Evolutionary conservation across 37 sponge, comb jelly and placozoan genomes (phyloP), one percentile per base, ranked within the genome.

Genomic region (Halisarca cf. caerulea): DNA sequence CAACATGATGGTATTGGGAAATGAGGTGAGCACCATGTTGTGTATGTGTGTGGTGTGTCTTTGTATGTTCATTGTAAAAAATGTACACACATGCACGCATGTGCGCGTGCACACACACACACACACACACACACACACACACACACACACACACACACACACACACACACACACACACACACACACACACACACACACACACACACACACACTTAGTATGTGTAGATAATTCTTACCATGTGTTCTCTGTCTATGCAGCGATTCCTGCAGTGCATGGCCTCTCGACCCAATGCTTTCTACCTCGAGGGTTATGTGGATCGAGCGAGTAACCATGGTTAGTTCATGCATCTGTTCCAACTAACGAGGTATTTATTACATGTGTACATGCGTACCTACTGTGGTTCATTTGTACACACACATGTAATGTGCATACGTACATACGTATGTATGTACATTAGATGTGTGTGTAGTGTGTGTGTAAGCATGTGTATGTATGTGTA

Each of bases 1-100:
- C 83, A 91, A 94, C 42, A 85, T 98, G 5, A 90, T 98, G 90
- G 86, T 87, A 38, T 86, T 92, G 0, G 99, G 99, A 24, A 90
- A 94, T 79, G 99, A 98, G 91, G 96, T 94, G 78, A 11, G 86
- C 37, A 21, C 8, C 0, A 7, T 6, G 8, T 40, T 11, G 25
- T 37, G 42, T 39, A 11, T n/a, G n/a, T 27, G n/a, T 36, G 39
- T n/a, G 42, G n/a, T n/a, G n/a, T n/a, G 23, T 23, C 9, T 9
- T 24, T 18, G 24, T 66, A 9, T 66, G 68, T 66, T 9, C 9
- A 27, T 15, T 55, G 58, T 18, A 21, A 18, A 55, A 55, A 18
- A 55, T 15, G 15, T 55, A 15, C 66, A 8, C 17, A 14, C 33
- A 8, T 25, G 28, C 32, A 14, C 17, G 33, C 66, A 14, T 64